Percentiles rank a stretch among this genome's conserved stretches.
These are phyloP conservation scores for Eumacrocentrus americanus DNA, from an alignment of 2,888 invertebrate genomes.

Conservation along the genomic window DNA sequence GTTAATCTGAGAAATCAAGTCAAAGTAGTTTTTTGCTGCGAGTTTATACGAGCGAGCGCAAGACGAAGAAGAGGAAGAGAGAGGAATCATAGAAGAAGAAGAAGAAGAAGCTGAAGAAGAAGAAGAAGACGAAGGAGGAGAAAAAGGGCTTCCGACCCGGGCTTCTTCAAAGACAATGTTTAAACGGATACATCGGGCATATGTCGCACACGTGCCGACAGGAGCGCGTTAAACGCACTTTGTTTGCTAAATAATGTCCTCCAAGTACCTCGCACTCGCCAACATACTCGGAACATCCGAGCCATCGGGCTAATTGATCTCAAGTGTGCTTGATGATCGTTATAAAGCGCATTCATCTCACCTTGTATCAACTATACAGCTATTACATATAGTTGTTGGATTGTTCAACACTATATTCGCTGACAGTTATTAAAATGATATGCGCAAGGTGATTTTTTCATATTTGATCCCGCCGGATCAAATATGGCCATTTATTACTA, in stretches of 20 bases:
- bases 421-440: no score
- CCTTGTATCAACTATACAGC: background rate
- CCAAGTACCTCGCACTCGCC: constrained; percentile 19
- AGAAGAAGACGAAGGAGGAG: constrained; percentile 30
- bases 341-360: no score
- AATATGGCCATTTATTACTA: no score
- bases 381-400: background rate
- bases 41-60: constrained; percentile 12
- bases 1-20: constrained; percentile 59
- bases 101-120: constrained; percentile 30
- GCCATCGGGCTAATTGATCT: constrained; percentile 9
- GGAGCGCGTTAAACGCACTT: constrained; percentile 56
- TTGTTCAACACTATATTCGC: no score
- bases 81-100: constrained; percentile 28
- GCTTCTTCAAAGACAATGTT: constrained; percentile 60
- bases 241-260: constrained; percentile 60
- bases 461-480: no score
- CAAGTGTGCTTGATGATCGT: background rate
- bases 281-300: constrained; percentile 7
- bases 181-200: constrained; percentile 55
- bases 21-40: constrained; percentile 53
- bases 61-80: constrained; percentile 13
- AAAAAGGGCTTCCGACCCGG: constrained; percentile 46
- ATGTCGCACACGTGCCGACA: constrained; percentile 59
- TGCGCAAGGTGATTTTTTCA: no score